Evolutionary conservation across 2,797 vertebrate species (phyloP).

Genomic region (Rousettus madagascariensis): DNA sequence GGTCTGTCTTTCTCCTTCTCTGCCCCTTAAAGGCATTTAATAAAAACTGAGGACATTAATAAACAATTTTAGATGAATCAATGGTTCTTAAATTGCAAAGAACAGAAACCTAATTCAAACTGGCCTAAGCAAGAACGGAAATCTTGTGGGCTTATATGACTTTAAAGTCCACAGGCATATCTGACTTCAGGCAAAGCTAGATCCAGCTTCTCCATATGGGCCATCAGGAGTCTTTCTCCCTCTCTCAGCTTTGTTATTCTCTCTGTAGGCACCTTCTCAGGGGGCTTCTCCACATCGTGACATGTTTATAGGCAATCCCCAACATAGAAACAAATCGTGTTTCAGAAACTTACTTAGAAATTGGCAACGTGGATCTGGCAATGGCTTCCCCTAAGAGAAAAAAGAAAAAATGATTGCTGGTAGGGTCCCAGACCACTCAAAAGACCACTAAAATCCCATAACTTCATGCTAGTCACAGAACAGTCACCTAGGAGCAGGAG

Average conservation of each 20-base stretch:
- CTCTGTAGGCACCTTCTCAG: neutral
- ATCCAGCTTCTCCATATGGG: neutral
- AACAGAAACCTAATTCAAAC: neutral
- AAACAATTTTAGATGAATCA: neutral
- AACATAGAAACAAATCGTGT: constrained; percentile 31
- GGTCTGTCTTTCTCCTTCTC: neutral
- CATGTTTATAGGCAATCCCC: constrained; percentile 39
- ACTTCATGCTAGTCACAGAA: neutral
- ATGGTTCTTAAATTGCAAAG: neutral
- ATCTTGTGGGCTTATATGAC: neutral
- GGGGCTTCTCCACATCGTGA: neutral
- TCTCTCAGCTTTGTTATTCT: neutral
- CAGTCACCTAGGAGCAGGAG: neutral
- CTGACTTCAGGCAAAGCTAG: neutral
- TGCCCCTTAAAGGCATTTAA: neutral
- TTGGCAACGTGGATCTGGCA: constrained; percentile 30
- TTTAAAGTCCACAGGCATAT: neutral
- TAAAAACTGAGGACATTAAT: neutral
- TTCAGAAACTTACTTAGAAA: constrained; percentile 55
- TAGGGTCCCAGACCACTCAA: neutral
- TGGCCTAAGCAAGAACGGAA: neutral
- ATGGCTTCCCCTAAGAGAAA: constrained; percentile 12
- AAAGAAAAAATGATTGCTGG: neutral
- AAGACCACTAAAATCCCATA: neutral
- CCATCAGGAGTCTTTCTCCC: neutral